phyloP scores from a whole-genome alignment of 2,888 invertebrate species.

The Clanis bilineata region DNA sequence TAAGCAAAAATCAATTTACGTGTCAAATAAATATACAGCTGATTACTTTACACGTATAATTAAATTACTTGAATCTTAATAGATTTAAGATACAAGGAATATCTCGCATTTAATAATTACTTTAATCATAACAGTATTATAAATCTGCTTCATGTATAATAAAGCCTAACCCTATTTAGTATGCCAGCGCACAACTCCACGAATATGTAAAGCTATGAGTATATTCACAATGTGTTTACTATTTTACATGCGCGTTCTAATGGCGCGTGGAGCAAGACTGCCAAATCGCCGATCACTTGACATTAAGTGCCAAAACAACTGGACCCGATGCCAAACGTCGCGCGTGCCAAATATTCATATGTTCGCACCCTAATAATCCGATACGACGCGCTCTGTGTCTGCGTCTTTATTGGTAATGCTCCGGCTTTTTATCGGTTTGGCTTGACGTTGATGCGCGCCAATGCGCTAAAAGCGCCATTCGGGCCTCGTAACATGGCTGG shows the following conservation, averaged over 20 bases:
- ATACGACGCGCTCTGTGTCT: conserved; percentile 26
- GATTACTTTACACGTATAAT: no score
- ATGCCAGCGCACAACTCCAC: neutral
- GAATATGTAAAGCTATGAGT: neutral
- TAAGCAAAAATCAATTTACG: no score
- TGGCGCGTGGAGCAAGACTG: conserved; percentile 52
- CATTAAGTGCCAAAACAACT: conserved; percentile 53
- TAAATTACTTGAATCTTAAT: no score
- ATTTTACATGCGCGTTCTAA: conserved; percentile 51
- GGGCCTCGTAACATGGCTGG: neutral
- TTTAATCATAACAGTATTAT: neutral
- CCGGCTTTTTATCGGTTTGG: neutral
- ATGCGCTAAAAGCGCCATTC: neutral
- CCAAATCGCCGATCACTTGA: conserved; percentile 60
- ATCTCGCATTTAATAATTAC: no score
- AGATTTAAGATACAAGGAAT: no score
- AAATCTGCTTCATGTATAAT: neutral
- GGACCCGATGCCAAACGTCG: conserved; percentile 42
- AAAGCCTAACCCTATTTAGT: neutral
- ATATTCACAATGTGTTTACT: conserved; percentile 23
- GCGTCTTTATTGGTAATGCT: conserved; percentile 29
- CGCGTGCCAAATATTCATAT: conserved; percentile 55
- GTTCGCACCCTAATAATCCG: conserved; percentile 44
- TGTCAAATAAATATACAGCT: no score
- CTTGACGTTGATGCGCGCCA: conserved; percentile 1